phyloP scores from a whole-genome alignment of 2,113 vertebrate genomes.

The Trogon melanurus region DNA sequence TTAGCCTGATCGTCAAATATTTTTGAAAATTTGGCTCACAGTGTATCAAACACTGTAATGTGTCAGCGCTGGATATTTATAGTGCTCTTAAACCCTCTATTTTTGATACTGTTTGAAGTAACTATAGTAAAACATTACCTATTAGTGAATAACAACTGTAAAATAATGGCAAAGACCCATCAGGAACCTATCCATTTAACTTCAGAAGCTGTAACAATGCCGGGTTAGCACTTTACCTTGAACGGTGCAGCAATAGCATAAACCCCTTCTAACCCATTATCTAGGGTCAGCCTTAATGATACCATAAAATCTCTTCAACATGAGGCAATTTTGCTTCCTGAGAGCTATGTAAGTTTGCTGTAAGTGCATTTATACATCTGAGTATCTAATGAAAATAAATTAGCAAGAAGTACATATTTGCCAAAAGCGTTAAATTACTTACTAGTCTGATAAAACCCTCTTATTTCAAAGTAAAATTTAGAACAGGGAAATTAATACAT shows the following conservation, averaged over 20 bases:
- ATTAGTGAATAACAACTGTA: background rate
- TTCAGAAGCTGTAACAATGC: background rate
- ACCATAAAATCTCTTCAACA: conserved; percentile 22
- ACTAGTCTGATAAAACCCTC: background rate
- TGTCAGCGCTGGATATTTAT: background rate
- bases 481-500: background rate
- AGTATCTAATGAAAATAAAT: conserved; percentile 24
- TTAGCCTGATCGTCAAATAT: background rate
- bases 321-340: background rate
- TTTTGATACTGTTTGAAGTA: background rate
- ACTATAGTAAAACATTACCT: background rate
- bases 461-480: background rate
- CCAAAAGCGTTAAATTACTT: background rate
- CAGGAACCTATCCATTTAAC: background rate
- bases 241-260: background rate
- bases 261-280: conserved; percentile 16
- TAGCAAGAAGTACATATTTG: background rate
- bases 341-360: background rate
- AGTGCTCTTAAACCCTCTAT: background rate
- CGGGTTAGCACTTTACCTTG: background rate
- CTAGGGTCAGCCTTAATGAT: conserved; percentile 11
- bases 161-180: background rate
- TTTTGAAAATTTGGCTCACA: background rate
- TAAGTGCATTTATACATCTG: conserved; percentile 3
- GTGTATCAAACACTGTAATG: background rate